These are phyloP conservation scores for Phenganax subtilis DNA, from an alignment of 92 coral and sea anemone species.

Conservation along the genomic window DNA sequence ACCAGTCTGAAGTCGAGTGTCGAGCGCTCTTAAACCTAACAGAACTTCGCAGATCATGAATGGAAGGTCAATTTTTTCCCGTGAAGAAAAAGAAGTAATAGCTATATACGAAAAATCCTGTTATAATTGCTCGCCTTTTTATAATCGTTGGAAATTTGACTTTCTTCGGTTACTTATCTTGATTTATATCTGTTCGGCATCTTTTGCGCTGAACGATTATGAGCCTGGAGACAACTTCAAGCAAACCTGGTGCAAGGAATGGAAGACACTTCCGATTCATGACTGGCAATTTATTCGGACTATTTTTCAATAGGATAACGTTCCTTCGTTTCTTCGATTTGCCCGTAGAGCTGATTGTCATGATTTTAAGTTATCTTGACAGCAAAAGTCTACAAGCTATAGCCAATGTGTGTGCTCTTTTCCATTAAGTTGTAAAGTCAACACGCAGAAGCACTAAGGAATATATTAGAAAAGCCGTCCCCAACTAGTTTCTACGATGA, in stretches of 20 bases:
- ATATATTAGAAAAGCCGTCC: not conserved
- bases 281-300: not conserved
- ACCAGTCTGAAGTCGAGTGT: no score
- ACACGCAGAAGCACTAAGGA: not conserved
- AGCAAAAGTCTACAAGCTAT: not conserved
- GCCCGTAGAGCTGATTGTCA: not conserved
- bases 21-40: no score
- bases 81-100: no score
- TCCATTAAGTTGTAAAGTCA: slow-evolving; percentile 2
- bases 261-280: slow-evolving; percentile 2
- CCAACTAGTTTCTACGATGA: not conserved
- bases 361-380: slow-evolving; percentile 10
- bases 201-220: not conserved
- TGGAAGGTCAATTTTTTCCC: not conserved
- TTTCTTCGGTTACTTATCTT: slow-evolving; percentile 9
- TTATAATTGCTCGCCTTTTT: slow-evolving; percentile 13
- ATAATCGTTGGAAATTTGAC: not conserved
- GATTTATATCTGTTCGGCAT: slow-evolving; percentile 8
- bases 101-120: no score
- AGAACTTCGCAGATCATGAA: not conserved
- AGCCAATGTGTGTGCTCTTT: not conserved
- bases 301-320: not conserved
- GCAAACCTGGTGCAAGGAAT: slow-evolving; percentile 35
- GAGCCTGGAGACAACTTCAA: slow-evolving; percentile 35
- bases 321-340: not conserved